These are phyloP conservation scores for Sparus aurata DNA, from an alignment of 2,797 vertebrate genomes.

Conservation along the genomic window DNA sequence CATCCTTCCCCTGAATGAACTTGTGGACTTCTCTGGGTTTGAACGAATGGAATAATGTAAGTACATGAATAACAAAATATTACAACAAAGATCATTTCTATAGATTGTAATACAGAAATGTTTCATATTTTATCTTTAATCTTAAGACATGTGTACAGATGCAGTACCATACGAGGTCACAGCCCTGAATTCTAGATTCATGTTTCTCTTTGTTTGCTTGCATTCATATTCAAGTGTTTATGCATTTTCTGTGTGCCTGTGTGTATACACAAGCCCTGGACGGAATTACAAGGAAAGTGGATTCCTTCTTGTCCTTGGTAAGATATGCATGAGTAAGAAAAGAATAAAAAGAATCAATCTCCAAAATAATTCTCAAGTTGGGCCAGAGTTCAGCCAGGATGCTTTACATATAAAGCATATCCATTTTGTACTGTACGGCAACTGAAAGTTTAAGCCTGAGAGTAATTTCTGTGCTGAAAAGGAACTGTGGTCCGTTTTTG, in stretches of 20 bases:
- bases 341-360: conserved; percentile 57
- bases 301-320: conserved; percentile 52
- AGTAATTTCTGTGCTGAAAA: conserved; percentile 37
- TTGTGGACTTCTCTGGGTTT: too few species aligned
- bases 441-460: conserved; percentile 35
- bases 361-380: conserved; percentile 53
- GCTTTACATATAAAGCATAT: conserved; percentile 60
- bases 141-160: neutral
- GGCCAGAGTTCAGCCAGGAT: conserved; percentile 20
- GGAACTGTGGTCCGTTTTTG: conserved; percentile 11
- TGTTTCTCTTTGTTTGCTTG: conserved; percentile 19
- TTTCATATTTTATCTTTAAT: neutral
- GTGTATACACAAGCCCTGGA: conserved; percentile 11
- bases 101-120: too few species aligned
- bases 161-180: neutral
- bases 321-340: conserved; percentile 61
- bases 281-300: conserved; percentile 56
- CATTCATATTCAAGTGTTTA: conserved; percentile 16
- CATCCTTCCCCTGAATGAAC: too few species aligned
- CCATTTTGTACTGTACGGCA: conserved; percentile 28
- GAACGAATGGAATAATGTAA: too few species aligned
- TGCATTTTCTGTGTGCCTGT: conserved; percentile 5
- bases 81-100: too few species aligned
- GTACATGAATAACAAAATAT: too few species aligned
- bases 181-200: neutral